These are phyloP conservation scores for Monodelphis domestica DNA, from an alignment of 2,797 vertebrate species.

Conservation along the genomic window DNA sequence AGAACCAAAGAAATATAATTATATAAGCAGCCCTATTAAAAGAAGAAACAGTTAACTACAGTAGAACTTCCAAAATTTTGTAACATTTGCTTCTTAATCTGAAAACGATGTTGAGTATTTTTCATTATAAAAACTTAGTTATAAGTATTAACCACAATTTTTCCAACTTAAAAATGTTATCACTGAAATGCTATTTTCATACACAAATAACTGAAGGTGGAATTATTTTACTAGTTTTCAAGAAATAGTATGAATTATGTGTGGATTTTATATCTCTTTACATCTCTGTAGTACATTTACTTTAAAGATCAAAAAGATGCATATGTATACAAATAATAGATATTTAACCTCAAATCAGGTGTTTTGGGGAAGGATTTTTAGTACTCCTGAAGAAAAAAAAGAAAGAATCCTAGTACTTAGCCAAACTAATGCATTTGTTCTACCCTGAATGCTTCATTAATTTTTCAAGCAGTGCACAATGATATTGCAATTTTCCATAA, in stretches of 20 bases:
- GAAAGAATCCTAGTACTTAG: not conserved
- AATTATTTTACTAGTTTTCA: slow-evolving; percentile 32
- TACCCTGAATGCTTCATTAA: slow-evolving; percentile 68
- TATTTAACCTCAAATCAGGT: not conserved
- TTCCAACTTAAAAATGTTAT: slow-evolving; percentile 22
- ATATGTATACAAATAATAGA: not conserved
- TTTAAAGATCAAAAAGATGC: not conserved
- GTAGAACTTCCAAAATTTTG: slow-evolving; percentile 53
- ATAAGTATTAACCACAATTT: slow-evolving; percentile 18
- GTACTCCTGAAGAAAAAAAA: not conserved
- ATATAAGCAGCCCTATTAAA: slow-evolving; percentile 16
- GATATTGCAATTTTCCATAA: slow-evolving; percentile 80
- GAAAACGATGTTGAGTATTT: slow-evolving; percentile 52
- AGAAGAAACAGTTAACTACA: slow-evolving; percentile 33
- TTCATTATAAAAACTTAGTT: slow-evolving; percentile 8
- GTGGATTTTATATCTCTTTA: not conserved
- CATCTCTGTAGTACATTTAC: not conserved
- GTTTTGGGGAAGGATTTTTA: slow-evolving; percentile 2
- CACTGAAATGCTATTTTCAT: slow-evolving; percentile 23
- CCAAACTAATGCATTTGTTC: not conserved
- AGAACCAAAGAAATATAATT: slow-evolving; percentile 24
- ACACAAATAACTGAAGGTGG: slow-evolving; percentile 10
- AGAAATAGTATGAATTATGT: not conserved
- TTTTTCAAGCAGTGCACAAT: slow-evolving; percentile 71
- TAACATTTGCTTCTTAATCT: slow-evolving; percentile 48